These are phyloP conservation scores for Nephrotoma guestfalica DNA, from an alignment of 2,888 invertebrate genomes.

Conservation along the genomic window DNA sequence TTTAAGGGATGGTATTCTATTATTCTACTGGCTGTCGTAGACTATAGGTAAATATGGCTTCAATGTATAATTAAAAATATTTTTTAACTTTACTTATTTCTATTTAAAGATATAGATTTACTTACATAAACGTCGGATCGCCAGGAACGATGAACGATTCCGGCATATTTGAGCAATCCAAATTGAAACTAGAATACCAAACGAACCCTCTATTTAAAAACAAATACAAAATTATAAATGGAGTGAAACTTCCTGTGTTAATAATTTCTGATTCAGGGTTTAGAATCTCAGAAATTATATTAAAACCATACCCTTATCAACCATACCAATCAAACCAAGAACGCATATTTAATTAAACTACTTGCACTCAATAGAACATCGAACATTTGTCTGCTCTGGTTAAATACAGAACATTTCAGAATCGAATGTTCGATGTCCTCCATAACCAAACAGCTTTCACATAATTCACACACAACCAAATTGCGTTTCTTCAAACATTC, in stretches of 20 bases:
- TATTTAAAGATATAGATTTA: conserved; percentile 2
- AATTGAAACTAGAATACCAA: background rate
- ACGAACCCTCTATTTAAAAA: background rate
- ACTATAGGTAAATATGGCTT: conserved; percentile 3
- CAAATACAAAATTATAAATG: background rate
- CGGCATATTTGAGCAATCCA: background rate
- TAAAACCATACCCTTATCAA: background rate
- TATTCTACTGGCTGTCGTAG: conserved; percentile 5
- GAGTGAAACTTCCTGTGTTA: background rate
- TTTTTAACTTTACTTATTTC: too few relatives aligned
- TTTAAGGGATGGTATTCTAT: conserved; percentile 3
- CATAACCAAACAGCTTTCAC: too few relatives aligned
- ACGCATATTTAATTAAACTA: background rate
- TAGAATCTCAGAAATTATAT: background rate
- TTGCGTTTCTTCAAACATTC: too few relatives aligned
- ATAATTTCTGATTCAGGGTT: background rate
- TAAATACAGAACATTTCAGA: too few relatives aligned
- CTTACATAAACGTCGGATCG: conserved; percentile 1
- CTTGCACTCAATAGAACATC: too few relatives aligned
- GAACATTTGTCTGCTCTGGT: too few relatives aligned
- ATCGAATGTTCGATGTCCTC: too few relatives aligned
- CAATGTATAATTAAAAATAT: background rate
- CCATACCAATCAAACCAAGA: background rate
- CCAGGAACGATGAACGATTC: conserved; percentile 4
- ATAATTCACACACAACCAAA: too few relatives aligned